Evolutionary conservation across 2,797 vertebrate genomes (phyloP), one percentile per base, ranked within the genome.

Genomic region (Pseudochromis fuscus): DNA sequence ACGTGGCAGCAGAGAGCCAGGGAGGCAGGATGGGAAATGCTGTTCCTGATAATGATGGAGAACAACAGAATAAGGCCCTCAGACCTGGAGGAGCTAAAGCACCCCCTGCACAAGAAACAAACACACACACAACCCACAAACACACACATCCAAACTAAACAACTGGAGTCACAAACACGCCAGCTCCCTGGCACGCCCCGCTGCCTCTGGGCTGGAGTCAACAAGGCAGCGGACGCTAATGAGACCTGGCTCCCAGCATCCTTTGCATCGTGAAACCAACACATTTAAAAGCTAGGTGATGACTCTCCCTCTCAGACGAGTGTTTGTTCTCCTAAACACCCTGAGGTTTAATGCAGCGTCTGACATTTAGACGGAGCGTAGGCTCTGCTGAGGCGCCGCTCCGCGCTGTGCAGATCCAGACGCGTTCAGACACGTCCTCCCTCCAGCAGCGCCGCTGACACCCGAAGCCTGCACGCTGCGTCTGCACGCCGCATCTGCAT

Each of bases 201-300:
- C 30, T 13, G 44, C 82, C 82, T 71, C 57, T 13, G 67, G 79
- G 85, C 81, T 79, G 50, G 62, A 85, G 83, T 81, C 72, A 79
- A 30, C 33, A 27, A 71, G 57, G 71, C 62, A 68, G 72, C 75
- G 51, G 64, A 75, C 24, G 25, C 70, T 87, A 82, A 83, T 81
- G 73, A 87, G 79, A 84, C 49, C 75, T 83, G 83, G 79, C 87
- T 88, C 75, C 75, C 76, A 87, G 84, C 77, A 84, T 88, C 73
- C 77, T 77, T 74, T 81, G 82, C 77, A 64, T 61, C 25, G 63
- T 79, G 72, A 86, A 82, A 70, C 67, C 74, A 57, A 83, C 73
- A 82, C 73, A 58, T 87, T 77, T 53, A 51, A 67, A 61, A 63
- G 75, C 59, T 23, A 75, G 68, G 51, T 71, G 67, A 77, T 67